A percentile compares a stretch with the other conserved stretches of the same genome.
Conservation (phyloP, 2,113 vertebrate species). For the Colaptes auratus region DNA sequence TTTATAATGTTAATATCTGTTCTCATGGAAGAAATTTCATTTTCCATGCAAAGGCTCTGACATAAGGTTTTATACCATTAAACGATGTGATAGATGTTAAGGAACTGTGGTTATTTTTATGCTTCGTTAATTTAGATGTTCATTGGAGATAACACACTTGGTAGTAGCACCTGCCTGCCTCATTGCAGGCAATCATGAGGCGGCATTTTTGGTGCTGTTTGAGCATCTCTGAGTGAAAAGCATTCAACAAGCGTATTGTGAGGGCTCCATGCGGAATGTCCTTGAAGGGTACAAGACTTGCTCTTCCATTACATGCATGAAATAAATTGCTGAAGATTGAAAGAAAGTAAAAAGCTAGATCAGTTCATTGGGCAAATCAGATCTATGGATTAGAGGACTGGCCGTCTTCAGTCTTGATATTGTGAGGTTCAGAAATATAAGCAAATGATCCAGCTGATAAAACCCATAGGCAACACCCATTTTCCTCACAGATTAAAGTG, state of each 20-base stretch:
- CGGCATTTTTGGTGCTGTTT: neutral
- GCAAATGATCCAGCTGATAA: neutral
- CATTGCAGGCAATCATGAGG: neutral
- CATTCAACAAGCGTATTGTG: neutral
- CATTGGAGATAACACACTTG: neutral
- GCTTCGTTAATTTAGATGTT: neutral
- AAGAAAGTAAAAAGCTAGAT: neutral
- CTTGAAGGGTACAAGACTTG: neutral
- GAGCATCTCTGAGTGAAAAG: neutral
- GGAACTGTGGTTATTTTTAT: neutral
- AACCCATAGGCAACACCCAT: rapidly evolving
- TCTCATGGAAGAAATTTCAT: neutral
- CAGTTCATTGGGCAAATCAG: neutral
- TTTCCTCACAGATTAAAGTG: neutral
- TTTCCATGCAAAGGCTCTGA: neutral
- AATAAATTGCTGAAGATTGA: neutral
- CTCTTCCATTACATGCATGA: neutral
- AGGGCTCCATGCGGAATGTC: neutral
- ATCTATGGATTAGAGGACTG: neutral
- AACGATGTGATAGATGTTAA: neutral
- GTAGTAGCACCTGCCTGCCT: neutral
- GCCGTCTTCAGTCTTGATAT: neutral
- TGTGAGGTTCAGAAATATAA: neutral
- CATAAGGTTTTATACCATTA: neutral
- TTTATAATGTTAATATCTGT: neutral